Percentiles rank a stretch among this genome's conserved stretches.
phyloP scores from a whole-genome alignment of 1,140 invertebrate genomes.

The Rhopalosiphum padi region DNA sequence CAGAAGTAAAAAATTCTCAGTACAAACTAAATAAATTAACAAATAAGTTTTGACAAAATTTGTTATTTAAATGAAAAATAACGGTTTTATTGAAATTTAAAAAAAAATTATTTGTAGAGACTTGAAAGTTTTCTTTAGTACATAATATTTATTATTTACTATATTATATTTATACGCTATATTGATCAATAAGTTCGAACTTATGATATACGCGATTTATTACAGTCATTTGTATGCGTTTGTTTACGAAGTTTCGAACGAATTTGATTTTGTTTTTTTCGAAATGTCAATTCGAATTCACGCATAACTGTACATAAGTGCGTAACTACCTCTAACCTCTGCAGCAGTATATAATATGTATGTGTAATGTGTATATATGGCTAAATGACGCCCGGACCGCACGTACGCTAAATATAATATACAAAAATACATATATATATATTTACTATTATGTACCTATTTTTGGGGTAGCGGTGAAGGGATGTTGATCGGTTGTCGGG shows the following conservation, averaged over 20 bases:
- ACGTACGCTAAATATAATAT: background rate
- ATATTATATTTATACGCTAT: too few relatives aligned
- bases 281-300: constrained; percentile 19
- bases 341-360: background rate
- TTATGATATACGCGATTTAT: too few relatives aligned
- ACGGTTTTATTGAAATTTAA: too few relatives aligned
- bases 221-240: background rate
- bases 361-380: background rate
- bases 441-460: background rate
- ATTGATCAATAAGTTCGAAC: too few relatives aligned
- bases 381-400: background rate
- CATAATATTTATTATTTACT: too few relatives aligned
- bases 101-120: too few relatives aligned
- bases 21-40: too few relatives aligned
- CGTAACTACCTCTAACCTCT: background rate
- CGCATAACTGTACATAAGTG: background rate
- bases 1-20: too few relatives aligned
- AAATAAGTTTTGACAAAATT: too few relatives aligned
- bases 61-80: too few relatives aligned
- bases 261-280: background rate
- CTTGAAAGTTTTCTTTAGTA: too few relatives aligned
- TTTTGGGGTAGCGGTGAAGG: background rate
- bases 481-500: background rate
- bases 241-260: background rate
- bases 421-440: background rate